Conservation (phyloP, 2,113 vertebrate species). For the Fregata magnificens region DNA sequence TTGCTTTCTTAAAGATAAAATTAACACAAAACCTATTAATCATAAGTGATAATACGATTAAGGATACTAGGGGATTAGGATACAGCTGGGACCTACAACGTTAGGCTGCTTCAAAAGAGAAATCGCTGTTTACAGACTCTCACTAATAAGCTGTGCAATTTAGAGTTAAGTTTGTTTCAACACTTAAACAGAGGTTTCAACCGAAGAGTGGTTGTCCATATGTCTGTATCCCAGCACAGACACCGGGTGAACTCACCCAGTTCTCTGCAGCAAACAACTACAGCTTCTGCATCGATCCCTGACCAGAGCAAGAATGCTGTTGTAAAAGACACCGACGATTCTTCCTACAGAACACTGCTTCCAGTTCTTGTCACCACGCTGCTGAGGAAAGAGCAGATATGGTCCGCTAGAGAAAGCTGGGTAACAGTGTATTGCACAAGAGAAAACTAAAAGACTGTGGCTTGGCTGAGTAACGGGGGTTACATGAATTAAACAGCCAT, state of each 20-base stretch:
- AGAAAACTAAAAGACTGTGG: not conserved
- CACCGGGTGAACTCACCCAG: not conserved
- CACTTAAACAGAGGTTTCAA: not conserved
- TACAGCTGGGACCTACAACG: not conserved
- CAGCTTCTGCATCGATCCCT: accelerated
- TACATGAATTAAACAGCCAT: not conserved
- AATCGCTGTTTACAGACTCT: constrained; percentile 14
- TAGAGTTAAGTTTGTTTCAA: not conserved
- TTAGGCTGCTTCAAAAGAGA: not conserved
- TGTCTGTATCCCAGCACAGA: not conserved
- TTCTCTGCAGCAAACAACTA: accelerated
- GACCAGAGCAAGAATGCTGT: not conserved
- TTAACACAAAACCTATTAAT: not conserved
- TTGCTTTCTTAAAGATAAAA: not conserved
- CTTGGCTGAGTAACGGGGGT: not conserved
- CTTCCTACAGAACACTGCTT: not conserved
- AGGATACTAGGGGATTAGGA: not conserved
- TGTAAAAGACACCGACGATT: not conserved
- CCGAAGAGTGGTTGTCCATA: not conserved
- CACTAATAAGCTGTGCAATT: not conserved
- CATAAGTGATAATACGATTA: accelerated
- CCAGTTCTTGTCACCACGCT: not conserved
- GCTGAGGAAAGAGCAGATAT: not conserved
- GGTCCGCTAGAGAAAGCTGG: not conserved
- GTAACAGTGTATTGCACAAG: not conserved